Base-by-base conservation (phyloP, 2,888 invertebrate genomes). In the Anodontia alba region DNA sequence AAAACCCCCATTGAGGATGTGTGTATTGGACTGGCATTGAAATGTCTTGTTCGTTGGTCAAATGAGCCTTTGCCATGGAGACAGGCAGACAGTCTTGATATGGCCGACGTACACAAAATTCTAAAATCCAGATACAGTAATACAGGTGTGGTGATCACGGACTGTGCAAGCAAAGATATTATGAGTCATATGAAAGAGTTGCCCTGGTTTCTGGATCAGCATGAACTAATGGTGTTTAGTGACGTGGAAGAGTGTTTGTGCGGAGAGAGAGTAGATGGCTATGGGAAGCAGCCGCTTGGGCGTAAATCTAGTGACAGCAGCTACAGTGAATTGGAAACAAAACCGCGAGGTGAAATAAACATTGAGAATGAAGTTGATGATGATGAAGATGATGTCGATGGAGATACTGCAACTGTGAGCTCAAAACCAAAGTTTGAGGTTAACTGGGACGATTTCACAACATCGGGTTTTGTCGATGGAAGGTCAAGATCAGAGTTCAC, bases 51-150 rank as follows among this genome's bases (percentile, higher is more conserved):
- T 10, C 77, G 89, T 0, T 89, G 87, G 86, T 83, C 83, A 67
- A 86, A 80, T 43, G 89, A 89, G 73, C 81, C 84, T 20, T 78
- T 89, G 33, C 89, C 89, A 36, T 89, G 89, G 89, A 86, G 86
- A 81, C 78, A 78, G 43, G 78, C 68, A 38, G 76, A 77, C 29
- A 54, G 54, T 31, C 70, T 51, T 8, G 73, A 80, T 29, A 86
- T 86, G 86, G 57, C 54, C 29, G 86, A 86, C 66, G 77, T 80
- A 74, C 73, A 79, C 42, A 86, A 83, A 73, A 78, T 76, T 62
- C 76, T 83, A 12, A 79, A 29, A 29, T 36, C 73, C 15, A 83
- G 75, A 43, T 86, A 81, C 69, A 62, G 67, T 70, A 77, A 73
- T 49, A 29, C 42, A 43, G 71, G 76, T 10, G 76, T 68, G n/a